These are phyloP conservation scores for Alca torda DNA, from an alignment of 2,797 vertebrate genomes.

Conservation along the genomic window DNA sequence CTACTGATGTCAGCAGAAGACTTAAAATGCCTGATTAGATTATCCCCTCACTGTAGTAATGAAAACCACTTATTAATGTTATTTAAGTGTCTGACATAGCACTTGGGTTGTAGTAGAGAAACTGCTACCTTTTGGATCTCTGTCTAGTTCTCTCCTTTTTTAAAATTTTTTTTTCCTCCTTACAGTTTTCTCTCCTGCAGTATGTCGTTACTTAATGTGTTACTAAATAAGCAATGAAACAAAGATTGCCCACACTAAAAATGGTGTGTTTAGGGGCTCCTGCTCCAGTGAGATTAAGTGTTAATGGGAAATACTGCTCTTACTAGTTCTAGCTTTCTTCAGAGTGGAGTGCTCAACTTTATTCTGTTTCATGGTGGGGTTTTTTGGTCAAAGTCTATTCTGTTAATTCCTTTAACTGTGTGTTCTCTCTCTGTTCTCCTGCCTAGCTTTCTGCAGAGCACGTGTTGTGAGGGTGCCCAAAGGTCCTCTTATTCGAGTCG, in stretches of 20 bases:
- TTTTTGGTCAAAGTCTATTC: background rate
- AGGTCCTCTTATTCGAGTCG: constrained; percentile 86
- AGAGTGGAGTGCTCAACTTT: background rate
- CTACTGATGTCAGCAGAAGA: background rate
- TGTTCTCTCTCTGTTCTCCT: background rate
- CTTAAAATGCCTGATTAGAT: background rate
- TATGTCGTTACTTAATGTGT: background rate
- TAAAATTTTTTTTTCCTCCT: background rate
- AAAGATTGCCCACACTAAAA: background rate
- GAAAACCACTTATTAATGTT: background rate
- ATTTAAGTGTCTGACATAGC: background rate
- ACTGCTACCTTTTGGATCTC: background rate
- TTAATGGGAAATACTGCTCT: background rate
- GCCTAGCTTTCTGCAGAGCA: constrained; percentile 77
- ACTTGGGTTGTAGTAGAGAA: background rate
- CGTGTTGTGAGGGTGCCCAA: constrained; percentile 86
- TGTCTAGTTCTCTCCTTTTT: background rate
- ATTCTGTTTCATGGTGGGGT: background rate
- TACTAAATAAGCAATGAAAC: background rate
- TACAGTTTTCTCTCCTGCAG: background rate
- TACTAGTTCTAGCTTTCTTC: background rate
- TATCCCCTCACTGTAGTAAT: background rate
- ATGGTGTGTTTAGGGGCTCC: background rate
- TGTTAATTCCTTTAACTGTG: background rate
- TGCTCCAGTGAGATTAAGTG: background rate